Base-by-base conservation (phyloP, 2,888 invertebrate species). In the Apomyelois bistriatella region DNA sequence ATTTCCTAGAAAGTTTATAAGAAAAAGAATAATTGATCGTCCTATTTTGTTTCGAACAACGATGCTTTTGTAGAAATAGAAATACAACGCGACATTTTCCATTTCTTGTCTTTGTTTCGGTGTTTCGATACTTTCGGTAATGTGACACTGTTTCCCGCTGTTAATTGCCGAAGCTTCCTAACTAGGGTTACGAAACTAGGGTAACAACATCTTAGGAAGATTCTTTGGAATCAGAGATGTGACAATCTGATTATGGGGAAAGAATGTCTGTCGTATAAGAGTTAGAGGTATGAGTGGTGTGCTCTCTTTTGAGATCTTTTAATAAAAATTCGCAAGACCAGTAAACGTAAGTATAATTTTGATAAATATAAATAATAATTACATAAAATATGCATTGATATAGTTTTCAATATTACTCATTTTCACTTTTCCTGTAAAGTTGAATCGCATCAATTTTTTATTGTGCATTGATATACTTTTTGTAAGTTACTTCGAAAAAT, bases 91-190 rank as follows among this genome's bases (percentile, higher is more conserved):
- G 36, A 10, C 10, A 36, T 10, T 36, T 36, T 36, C 36, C 10
- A 22, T 22, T 22, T 22, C 22, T 22, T 22, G 22, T 2, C 1
- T 28, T 28, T 22, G 12, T 43, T 1, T 13, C 48, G n/a, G 36
- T 32, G 28, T 30, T 40, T 41, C 28, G 40, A 50, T 50, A 58
- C 58, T 52, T 49, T 36, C 49, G 71, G 85, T 78, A 83, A 86
- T 71, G 67, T 66, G 74, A 84, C 71, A 72, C 73, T 58, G 64
- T 32, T 79, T 79, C 82, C 78, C 66, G 70, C 58, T 54, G 71
- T 76, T 87, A 87, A 87, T 88, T 86, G 82, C 69, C 73, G 68
- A 73, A 74, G 72, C 67, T 76, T 69, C 64, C 72, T 60, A 74
- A 65, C 9, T 83, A 74, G 71, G 73, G 82, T 86, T 86, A 79